Evolutionary conservation across 2,113 vertebrate species (phyloP).

Genomic region (Paradisaea rubra): DNA sequence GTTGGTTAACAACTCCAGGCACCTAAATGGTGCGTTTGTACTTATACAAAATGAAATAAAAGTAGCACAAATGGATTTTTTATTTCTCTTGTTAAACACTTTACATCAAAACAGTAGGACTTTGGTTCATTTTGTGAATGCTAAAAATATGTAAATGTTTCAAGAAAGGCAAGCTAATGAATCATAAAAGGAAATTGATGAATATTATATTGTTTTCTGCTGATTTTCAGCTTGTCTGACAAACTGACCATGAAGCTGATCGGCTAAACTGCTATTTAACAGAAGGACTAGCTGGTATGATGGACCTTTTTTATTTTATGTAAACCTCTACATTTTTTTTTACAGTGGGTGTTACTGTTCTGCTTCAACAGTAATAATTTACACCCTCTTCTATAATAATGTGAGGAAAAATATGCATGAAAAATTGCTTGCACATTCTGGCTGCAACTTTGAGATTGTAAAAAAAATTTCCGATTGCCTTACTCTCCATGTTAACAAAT

Average conservation of each 20-base stretch:
- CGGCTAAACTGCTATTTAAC: neutral
- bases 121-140: neutral
- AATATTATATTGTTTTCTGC: neutral
- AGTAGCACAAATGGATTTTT: neutral
- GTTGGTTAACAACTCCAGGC: neutral
- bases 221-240: neutral
- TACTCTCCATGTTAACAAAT: constrained; percentile 5
- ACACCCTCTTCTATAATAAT: neutral
- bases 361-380: neutral
- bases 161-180: neutral
- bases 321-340: neutral
- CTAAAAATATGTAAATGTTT: neutral
- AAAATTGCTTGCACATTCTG: constrained; percentile 16
- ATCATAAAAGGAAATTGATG: neutral
- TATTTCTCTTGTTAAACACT: neutral
- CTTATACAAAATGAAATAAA: neutral
- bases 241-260: neutral
- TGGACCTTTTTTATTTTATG: neutral
- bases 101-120: neutral
- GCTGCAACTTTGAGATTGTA: neutral
- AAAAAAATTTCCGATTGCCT: constrained; percentile 24
- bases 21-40: neutral
- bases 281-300: neutral
- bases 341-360: neutral
- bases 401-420: neutral